phyloP scores from a whole-genome alignment of 2,113 vertebrate genomes.

The Diphyllodes magnificus region DNA sequence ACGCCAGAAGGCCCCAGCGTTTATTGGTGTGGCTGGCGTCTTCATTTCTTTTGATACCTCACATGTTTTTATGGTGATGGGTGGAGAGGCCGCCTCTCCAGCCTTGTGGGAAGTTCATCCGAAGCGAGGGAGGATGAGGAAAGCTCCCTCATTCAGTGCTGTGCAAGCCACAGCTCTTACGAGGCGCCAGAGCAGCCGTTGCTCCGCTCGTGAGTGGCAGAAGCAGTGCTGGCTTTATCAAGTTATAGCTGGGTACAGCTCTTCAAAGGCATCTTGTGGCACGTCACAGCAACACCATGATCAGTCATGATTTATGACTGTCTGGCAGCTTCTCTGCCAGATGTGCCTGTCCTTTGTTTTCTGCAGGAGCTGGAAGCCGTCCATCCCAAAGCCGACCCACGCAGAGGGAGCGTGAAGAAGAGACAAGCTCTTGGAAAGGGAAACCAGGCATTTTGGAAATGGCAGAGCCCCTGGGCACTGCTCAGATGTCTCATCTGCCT shows the following conservation, averaged over 20 bases:
- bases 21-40: neutral
- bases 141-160: accelerated
- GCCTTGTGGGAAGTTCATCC: neutral
- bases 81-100: neutral
- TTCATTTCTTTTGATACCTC: slow-evolving; percentile 4
- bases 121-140: neutral
- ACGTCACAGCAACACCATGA: neutral
- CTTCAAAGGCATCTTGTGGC: slow-evolving; percentile 4
- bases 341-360: slow-evolving; percentile 44
- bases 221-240: neutral
- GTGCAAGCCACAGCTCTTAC: neutral
- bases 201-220: accelerated
- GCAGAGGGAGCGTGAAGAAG: neutral
- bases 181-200: accelerated
- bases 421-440: slow-evolving; percentile 5
- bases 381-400: neutral
- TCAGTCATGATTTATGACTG: neutral
- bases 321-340: slow-evolving; percentile 21
- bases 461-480: slow-evolving; percentile 18
- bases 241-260: neutral
- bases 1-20: neutral
- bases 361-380: neutral
- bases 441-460: neutral
- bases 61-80: neutral
- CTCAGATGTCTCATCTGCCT: neutral